These are phyloP conservation scores for Equus przewalskii DNA, from an alignment of 2,113 vertebrate species.

Conservation along the genomic window DNA sequence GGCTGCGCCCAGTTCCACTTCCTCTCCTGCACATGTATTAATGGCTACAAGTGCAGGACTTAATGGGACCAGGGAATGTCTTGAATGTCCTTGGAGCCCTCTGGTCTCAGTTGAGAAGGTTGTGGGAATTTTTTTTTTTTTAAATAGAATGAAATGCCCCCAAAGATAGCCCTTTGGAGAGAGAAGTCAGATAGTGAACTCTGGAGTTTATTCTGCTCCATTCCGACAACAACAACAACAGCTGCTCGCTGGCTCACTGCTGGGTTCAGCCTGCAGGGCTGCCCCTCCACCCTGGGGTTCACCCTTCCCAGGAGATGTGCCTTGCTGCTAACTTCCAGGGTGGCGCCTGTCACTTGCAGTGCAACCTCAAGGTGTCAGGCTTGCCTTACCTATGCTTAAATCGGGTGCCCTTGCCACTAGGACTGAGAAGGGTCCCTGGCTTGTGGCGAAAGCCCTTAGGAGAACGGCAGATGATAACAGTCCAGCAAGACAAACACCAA, in stretches of 20 bases:
- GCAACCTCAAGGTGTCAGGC: conserved; percentile 85
- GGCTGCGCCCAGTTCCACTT: accelerated
- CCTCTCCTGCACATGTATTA: background rate
- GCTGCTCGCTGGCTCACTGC: background rate
- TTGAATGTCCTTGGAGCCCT: background rate
- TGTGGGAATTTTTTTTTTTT: conserved; percentile 16
- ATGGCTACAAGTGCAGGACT: background rate
- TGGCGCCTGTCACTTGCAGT: background rate
- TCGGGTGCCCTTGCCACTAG: accelerated
- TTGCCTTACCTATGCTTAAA: conserved; percentile 20
- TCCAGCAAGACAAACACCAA: background rate
- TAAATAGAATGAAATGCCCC: background rate
- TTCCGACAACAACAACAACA: background rate
- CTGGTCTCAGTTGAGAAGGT: background rate
- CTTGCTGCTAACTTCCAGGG: background rate
- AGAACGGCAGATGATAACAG: background rate
- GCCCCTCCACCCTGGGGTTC: background rate
- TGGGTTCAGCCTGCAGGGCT: background rate
- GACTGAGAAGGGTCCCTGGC: background rate
- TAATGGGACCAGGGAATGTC: background rate
- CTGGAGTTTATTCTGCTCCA: background rate
- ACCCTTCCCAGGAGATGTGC: background rate
- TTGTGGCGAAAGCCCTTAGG: background rate
- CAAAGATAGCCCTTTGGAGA: conserved; percentile 4
- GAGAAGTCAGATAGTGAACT: background rate